Percentiles rank a stretch among this genome's conserved stretches.
phyloP scores from a whole-genome alignment of 2,888 invertebrate genomes.

The Amphipyra berbera region DNA sequence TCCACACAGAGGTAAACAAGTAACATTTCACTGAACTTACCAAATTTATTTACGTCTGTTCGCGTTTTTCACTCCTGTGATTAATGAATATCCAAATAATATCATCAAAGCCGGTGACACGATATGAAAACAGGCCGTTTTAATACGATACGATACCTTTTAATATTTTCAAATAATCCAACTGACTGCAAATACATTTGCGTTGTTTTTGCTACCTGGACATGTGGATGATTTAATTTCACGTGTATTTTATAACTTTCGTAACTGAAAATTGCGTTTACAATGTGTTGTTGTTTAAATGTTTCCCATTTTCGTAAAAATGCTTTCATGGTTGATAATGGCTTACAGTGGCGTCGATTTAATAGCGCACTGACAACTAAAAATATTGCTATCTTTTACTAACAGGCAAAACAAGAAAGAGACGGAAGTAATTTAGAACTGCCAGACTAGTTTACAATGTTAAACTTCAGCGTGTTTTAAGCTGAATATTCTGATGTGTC shows the following conservation, averaged over 20 bases:
- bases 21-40: slow-evolving; percentile 17
- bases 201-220: slow-evolving; percentile 31
- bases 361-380: too few relatives aligned
- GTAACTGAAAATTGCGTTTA: slow-evolving; percentile 15
- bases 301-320: too few relatives aligned
- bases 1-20: slow-evolving; percentile 1
- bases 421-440: too few relatives aligned
- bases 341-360: too few relatives aligned
- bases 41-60: slow-evolving; percentile 45
- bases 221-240: slow-evolving; percentile 29
- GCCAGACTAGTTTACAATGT: too few relatives aligned
- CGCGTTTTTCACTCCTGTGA: slow-evolving; percentile 47
- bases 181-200: slow-evolving; percentile 21
- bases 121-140: slow-evolving; percentile 25
- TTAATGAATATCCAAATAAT: slow-evolving; percentile 58
- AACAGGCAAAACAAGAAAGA: too few relatives aligned
- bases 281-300: not conserved
- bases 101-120: slow-evolving; percentile 54
- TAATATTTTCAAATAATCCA: slow-evolving; percentile 42
- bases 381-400: too few relatives aligned
- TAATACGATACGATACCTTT: slow-evolving; percentile 27
- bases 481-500: too few relatives aligned
- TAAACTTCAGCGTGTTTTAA: too few relatives aligned
- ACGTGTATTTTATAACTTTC: slow-evolving; percentile 19
- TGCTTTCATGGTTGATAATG: too few relatives aligned